phyloP scores from a whole-genome alignment of 2,888 invertebrate genomes.

The Nymphalis c-album region DNA sequence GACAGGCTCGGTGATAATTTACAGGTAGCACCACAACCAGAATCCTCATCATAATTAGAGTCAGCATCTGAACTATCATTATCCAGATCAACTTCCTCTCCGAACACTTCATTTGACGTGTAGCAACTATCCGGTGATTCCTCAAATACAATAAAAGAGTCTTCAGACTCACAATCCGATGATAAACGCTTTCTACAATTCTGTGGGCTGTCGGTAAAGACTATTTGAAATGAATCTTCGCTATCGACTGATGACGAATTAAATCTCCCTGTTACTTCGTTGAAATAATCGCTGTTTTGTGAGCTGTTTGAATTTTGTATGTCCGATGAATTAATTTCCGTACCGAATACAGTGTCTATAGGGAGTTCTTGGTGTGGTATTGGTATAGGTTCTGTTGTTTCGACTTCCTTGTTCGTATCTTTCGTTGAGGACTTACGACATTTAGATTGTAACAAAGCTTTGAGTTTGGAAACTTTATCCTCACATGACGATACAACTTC shows the following conservation, averaged over 20 bases:
- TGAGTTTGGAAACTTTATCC: conserved; percentile 64
- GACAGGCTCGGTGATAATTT: conserved; percentile 47
- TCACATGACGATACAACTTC: conserved; percentile 63
- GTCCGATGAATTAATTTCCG: conserved; percentile 48
- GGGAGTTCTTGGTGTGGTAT: conserved; percentile 36
- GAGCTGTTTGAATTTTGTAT: conserved; percentile 41
- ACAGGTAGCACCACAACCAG: conserved; percentile 37
- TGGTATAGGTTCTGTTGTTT: conserved; percentile 23
- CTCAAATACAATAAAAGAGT: conserved; percentile 80
- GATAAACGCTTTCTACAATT: conserved; percentile 47
- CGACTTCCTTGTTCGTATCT: conserved; percentile 4
- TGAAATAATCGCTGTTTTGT: conserved; percentile 51
- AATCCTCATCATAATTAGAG: conserved; percentile 37
- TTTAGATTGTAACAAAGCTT: conserved; percentile 47
- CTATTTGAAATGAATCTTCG: conserved; percentile 75
- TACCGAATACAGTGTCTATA: conserved; percentile 48
- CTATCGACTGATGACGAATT: conserved; percentile 58
- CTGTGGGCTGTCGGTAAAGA: conserved; percentile 60
- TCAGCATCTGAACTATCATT: conserved; percentile 42
- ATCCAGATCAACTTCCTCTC: conserved; percentile 44
- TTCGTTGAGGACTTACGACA: conserved; percentile 6
- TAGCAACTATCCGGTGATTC: conserved; percentile 69
- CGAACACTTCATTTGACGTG: conserved; percentile 68
- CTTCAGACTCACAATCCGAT: conserved; percentile 82
- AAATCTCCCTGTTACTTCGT: conserved; percentile 69